Base-by-base conservation (phyloP, 2,113 vertebrate species). In the Danionella cerebrum region DNA sequence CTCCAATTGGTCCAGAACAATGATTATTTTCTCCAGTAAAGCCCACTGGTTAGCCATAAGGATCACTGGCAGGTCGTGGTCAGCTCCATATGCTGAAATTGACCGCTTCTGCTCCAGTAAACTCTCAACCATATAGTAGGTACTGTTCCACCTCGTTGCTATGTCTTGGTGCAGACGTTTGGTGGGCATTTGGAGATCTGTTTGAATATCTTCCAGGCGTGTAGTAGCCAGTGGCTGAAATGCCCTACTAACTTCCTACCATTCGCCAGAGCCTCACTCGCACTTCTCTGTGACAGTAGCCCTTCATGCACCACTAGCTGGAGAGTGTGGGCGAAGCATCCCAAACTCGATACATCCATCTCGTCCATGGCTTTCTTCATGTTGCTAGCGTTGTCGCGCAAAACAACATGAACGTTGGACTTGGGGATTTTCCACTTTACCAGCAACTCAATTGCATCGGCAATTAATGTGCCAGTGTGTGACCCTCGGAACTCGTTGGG, bases 91-190 rank as follows among this genome's bases (percentile, higher is more conserved):
- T 16, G 50, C 63, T 22, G 31, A 71, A n/a, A n/a, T n/a, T n/a
- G n/a, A n/a, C n/a, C n/a, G n/a, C n/a, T n/a, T n/a, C n/a, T n/a
- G n/a, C n/a, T n/a, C n/a, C n/a, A n/a, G n/a, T n/a, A n/a, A n/a
- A n/a, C n/a, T n/a, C n/a, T n/a, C n/a, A n/a, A n/a, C 29, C 53
- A 66, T 70, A 45, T 67, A 67, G 29, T 29, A 58, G 3, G 47
- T 71, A 29, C 54, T 67, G 36, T 55, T 67, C 47, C 59, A 70
- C 16, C 69, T 53, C 10, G 39, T 70, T 2, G 1, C 19, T 12
- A 71, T 21, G 12, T 57, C 51, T 55, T 71, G 69, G 6, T 55
- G 67, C 13, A 57, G 24, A 12, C n/a, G 14, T 22, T 71, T 71
- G 24, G 19, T 6, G 9, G 60, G 51, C 42, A 57, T 41, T n/a